Percentiles rank a stretch among this genome's conserved stretches.
Conservation (phyloP, 2,797 vertebrate genomes). For the Enteromius treurensis region DNA sequence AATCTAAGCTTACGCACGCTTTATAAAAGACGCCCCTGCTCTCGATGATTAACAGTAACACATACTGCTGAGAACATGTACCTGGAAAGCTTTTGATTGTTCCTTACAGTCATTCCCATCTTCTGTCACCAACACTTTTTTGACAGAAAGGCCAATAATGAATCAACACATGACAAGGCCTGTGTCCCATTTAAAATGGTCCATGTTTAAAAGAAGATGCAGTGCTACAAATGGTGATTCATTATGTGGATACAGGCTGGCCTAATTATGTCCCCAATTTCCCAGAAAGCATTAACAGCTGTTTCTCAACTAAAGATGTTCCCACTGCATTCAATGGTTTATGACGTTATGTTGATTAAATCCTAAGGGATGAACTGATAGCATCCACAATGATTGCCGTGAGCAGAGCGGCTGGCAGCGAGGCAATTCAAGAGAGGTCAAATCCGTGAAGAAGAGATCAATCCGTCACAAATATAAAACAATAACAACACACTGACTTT, state of each 20-base stretch:
- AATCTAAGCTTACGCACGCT: too few relatives aligned
- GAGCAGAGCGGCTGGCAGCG: not conserved
- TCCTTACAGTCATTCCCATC: not conserved
- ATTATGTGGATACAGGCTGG: constrained; percentile 15
- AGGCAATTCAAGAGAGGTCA: not conserved
- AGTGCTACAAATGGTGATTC: not conserved
- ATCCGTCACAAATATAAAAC: not conserved
- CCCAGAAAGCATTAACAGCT: constrained; percentile 22
- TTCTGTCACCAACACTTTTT: not conserved
- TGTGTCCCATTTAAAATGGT: not conserved
- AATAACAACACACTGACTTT: not conserved
- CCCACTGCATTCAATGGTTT: not conserved
- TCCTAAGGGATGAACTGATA: not conserved
- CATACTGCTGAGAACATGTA: not conserved
- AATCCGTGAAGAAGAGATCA: not conserved
- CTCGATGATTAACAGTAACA: too few relatives aligned
- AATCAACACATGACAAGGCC: not conserved
- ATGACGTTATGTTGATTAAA: constrained; percentile 12
- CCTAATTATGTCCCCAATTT: constrained; percentile 20
- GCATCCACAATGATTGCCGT: not conserved
- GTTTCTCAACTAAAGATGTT: constrained; percentile 24
- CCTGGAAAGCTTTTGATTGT: not conserved
- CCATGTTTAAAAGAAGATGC: not conserved
- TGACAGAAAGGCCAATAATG: not conserved
- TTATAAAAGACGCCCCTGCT: too few relatives aligned